Base-by-base conservation (phyloP, 2,888 invertebrate genomes). In the Celastrina argiolus region DNA sequence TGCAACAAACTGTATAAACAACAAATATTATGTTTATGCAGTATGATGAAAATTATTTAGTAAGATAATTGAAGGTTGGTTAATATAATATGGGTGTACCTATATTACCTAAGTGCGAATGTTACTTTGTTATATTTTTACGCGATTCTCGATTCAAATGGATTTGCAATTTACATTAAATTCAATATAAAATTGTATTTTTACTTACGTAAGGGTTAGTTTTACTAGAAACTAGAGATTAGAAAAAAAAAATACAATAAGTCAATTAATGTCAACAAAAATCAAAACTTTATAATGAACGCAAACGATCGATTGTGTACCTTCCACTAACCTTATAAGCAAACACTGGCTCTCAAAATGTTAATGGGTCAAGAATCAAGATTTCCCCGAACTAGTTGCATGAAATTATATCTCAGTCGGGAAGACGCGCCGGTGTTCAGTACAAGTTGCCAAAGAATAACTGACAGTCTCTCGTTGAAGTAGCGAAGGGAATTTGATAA, bases 361-460 rank as follows among this genome's bases (percentile, higher is more conserved):
- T 61, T 22, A 36, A 22, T 61, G 14, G 36, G 61, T 39, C 61
- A 39, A 39, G 39, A 61, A 36, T 39, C 61, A 14, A 39, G 39
- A 61, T 39, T 6, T 12, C 16, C 31, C 45, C 34, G 41, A 63
- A 45, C 18, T 64, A 51, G 51, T 51, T 45, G 51, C 28, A 51
- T 45, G 28, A 63, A 45, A 61, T 61, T 22, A 39, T 61, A 61
- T 63, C 68, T n/a, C 5, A 61, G 61, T 39, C n/a, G 7, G 14
- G 39, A 39, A 26, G 26, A 22, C 58, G 56, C 8, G 16, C 45
- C 18, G 51, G 51, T 51, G 18, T 45, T 66, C 61, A 63, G 66
- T 63, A 56, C 67, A 70, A 71, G 68, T 70, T 71, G 65, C 67
- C 69, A 68, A 69, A 69, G 70, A 71, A 70, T 71, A 71, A 68